phyloP scores from a whole-genome alignment of 2,113 vertebrate species.

The Argyrosomus japonicus region DNA sequence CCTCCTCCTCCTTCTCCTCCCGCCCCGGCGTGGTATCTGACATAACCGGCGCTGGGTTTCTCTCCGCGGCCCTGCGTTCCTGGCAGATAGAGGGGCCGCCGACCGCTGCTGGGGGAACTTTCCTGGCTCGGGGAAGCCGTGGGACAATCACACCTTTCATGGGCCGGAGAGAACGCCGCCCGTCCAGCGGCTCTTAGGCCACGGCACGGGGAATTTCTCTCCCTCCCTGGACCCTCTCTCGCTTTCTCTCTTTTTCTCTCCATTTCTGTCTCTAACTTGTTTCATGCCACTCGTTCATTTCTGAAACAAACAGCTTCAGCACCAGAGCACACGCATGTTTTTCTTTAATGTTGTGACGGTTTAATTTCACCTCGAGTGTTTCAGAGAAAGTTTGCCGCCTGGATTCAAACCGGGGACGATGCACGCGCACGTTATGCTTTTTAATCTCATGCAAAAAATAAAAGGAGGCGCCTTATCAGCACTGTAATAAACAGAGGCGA shows the following conservation, averaged over 20 bases:
- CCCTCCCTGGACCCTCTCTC: constrained; percentile 61
- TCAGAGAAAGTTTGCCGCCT: neutral
- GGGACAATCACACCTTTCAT: constrained; percentile 88
- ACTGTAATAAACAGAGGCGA: too few relatives aligned
- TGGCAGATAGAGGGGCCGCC: constrained; percentile 81
- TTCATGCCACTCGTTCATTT: constrained; percentile 32
- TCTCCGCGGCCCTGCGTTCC: constrained; percentile 69
- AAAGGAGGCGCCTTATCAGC: too few relatives aligned
- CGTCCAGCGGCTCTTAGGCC: constrained; percentile 67
- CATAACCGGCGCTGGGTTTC: constrained; percentile 69
- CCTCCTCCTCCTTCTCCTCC: neutral
- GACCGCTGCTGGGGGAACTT: constrained; percentile 84
- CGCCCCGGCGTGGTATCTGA: constrained; percentile 78
- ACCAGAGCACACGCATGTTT: neutral
- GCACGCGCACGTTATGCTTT: too few relatives aligned
- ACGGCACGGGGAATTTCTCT: constrained; percentile 70
- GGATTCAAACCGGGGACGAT: too few relatives aligned
- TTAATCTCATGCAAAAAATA: too few relatives aligned
- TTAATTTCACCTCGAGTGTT: neutral
- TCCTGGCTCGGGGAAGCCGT: constrained; percentile 82
- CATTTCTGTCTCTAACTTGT: constrained; percentile 44
- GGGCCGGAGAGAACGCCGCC: constrained; percentile 75
- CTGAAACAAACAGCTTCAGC: neutral
- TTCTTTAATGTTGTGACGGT: neutral
- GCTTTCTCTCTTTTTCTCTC: constrained; percentile 37